Percentiles rank a stretch among this genome's conserved stretches.
Evolutionary conservation across 2,797 vertebrate genomes (phyloP).

Genomic region (Rhincodon typus): DNA sequence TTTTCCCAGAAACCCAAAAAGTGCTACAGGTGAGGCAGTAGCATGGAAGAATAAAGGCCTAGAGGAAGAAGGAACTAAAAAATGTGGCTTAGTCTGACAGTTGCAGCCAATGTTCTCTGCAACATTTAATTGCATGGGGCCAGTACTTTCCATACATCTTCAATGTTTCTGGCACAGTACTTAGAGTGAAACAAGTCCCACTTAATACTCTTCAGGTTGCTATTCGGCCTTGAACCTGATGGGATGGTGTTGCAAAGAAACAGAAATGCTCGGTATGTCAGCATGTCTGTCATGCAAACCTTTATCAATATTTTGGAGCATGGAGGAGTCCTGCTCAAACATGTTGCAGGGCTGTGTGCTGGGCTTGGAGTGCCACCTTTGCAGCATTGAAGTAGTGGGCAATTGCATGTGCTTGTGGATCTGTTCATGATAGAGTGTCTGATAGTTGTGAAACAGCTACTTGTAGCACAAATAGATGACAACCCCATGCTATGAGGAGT

Average conservation of each 20-base stretch:
- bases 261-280: not conserved
- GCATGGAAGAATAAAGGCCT: not conserved
- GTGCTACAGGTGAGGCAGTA: not conserved
- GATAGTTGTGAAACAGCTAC: not conserved
- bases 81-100: not conserved
- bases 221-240: not conserved
- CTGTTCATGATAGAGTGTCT: not conserved
- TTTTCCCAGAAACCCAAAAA: not conserved
- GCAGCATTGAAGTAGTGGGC: not conserved
- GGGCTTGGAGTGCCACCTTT: not conserved
- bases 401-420: not conserved
- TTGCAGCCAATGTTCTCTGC: not conserved
- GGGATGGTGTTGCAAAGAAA: not conserved
- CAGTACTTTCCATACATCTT: not conserved
- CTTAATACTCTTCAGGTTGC: not conserved
- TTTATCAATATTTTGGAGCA: not conserved
- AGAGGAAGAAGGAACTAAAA: not conserved
- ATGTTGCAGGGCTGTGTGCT: not conserved
- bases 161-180: not conserved
- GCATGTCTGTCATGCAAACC: not conserved
- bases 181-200: not conserved
- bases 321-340: not conserved
- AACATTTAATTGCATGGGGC: not conserved
- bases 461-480: not conserved
- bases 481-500: not conserved